These are phyloP conservation scores for Dendrolimus pini DNA, from an alignment of 2,888 invertebrate species.

Conservation along the genomic window DNA sequence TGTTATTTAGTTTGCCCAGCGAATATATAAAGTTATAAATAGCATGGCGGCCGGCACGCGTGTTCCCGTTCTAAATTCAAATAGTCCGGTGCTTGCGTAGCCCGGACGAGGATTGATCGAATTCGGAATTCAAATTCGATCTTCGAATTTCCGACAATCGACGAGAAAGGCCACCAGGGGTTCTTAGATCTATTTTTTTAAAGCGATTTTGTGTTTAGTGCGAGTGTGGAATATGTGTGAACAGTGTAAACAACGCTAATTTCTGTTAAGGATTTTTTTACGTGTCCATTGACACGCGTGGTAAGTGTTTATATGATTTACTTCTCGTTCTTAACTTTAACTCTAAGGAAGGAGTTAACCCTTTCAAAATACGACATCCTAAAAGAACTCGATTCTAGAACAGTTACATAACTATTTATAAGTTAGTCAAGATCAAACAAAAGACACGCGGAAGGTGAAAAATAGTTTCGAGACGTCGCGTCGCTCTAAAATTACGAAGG, in stretches of 20 bases:
- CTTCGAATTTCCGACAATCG: slow-evolving; percentile 39
- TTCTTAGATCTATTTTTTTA: slow-evolving; percentile 4
- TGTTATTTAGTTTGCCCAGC: slow-evolving; percentile 46
- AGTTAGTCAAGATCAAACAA: not conserved
- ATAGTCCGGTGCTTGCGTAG: slow-evolving; percentile 52
- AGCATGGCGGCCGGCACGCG: slow-evolving; percentile 36
- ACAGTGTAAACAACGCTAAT: slow-evolving; percentile 55
- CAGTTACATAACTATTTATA: not conserved
- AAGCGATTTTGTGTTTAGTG: slow-evolving; percentile 19
- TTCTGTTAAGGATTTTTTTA: slow-evolving; percentile 29
- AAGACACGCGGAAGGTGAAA: not conserved
- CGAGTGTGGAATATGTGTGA: slow-evolving; percentile 64
- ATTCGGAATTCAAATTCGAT: slow-evolving; percentile 22
- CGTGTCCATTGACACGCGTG: slow-evolving; percentile 30
- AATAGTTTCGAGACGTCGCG: not conserved
- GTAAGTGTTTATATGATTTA: slow-evolving; percentile 24
- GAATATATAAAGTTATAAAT: slow-evolving; percentile 43
- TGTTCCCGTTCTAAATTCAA: slow-evolving; percentile 52
- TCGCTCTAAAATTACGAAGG: too few species aligned
- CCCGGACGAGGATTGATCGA: slow-evolving; percentile 40
- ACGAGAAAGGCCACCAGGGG: slow-evolving; percentile 59
- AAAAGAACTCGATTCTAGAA: too few species aligned
- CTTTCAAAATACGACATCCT: slow-evolving; percentile 7
- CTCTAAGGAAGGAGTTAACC: too few species aligned
- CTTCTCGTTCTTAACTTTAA: slow-evolving; percentile 10